Base-by-base conservation (phyloP, 2,797 vertebrate species). In the Myotis findleyi region DNA sequence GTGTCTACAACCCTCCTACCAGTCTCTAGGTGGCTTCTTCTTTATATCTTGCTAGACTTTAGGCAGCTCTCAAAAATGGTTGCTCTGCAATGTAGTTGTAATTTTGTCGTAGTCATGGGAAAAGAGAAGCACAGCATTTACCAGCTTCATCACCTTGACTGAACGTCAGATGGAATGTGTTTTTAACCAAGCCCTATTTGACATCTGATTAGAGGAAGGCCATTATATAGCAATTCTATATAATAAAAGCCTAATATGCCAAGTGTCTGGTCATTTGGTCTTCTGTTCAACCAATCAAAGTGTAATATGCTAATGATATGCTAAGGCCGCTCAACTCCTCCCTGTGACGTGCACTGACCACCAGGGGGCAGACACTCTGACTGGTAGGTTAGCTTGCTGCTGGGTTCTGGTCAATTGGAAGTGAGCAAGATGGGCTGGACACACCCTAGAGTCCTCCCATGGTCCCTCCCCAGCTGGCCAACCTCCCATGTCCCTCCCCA, bases 201-300 rank as follows among this genome's bases (percentile, higher is more conserved):
- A 82, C 5, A 44, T 6, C 59, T 51, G 53, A 96, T 6, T 68
- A 55, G 47, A 96, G 1, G 30, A 91, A 62, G 4, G 10, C 49
- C 66, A 57, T 57, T 25, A 57, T 25, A 57, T 25, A 57, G 23
- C 20, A 55, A 7, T 7, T 3, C 53, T 55, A 55, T 55, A 55
- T 55, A 55, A 21, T 55, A 55, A 55, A 55, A 55, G 20, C 20
- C 20, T 9, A 55, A 21, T 55, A 55, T 21, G 53, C 53, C 9
- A 55, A 55, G 53, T 53, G 18, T 55, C 20, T 55, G 53, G 7
- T 55, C 53, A 8, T 2, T 20, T 0, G 0, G 53, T 55, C 53
- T 1, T 21, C 53, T 7, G 3, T 55, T 55, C 53, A 55, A 55
- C 7, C 3, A 53, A 20, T 53, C 51, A 55, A 21, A 55, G 20